Conservation (phyloP, 2,888 invertebrate genomes). For the Dascillus cervinus region DNA sequence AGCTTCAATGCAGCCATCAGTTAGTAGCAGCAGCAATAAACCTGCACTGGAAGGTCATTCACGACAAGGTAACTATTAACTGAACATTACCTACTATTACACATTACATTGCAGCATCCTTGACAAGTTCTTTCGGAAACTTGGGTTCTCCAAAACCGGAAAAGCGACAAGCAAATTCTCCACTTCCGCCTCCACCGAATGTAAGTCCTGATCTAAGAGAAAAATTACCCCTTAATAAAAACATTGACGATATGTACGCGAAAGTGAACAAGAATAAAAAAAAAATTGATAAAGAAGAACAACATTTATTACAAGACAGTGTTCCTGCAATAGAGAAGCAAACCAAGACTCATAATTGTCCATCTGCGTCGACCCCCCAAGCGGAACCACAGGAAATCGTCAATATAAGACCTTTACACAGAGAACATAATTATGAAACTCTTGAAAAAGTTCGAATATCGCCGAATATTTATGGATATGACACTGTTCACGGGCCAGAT, state of each 20-base stretch:
- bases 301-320: constrained; percentile 5
- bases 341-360: constrained; percentile 2
- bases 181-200: constrained; percentile 72
- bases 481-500: constrained; percentile 48
- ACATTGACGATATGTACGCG: constrained; percentile 85
- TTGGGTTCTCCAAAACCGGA: constrained; percentile 85
- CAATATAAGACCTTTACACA: background rate
- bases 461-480: constrained; percentile 27
- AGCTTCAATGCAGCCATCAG: no score
- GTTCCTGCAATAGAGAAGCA: constrained; percentile 1
- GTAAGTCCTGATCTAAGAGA: constrained; percentile 30
- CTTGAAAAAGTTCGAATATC: constrained; percentile 47
- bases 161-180: constrained; percentile 84
- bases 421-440: constrained; percentile 53
- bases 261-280: constrained; percentile 65
- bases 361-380: constrained; percentile 1
- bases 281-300: constrained; percentile 11
- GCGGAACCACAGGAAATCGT: background rate
- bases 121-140: constrained; percentile 53
- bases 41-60: constrained; percentile 51
- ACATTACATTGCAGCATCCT: constrained; percentile 49
- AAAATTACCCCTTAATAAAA: constrained; percentile 38
- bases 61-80: constrained; percentile 44
- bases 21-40: constrained; percentile 21
- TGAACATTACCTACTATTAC: constrained; percentile 14